Conservation (phyloP, 2,888 invertebrate species). For the Caradrina kadenii region DNA sequence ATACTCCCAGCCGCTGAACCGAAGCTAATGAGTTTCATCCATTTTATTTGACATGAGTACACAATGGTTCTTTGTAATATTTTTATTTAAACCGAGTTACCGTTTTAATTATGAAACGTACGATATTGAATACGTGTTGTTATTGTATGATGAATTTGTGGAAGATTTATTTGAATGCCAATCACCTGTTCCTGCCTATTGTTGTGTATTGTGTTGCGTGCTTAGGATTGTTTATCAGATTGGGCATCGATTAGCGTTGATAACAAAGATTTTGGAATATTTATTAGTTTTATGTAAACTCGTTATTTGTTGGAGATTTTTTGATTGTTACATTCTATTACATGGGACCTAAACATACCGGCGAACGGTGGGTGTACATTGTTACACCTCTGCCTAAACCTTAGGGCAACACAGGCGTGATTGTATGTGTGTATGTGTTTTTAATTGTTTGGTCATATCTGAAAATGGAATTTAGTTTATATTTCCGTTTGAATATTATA, state of each 20-base stretch:
- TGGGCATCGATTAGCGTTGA: not conserved
- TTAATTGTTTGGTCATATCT: too few species aligned
- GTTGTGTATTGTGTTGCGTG: constrained; percentile 33
- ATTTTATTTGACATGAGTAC: constrained; percentile 57
- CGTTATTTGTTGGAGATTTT: not conserved
- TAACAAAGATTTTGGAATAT: not conserved
- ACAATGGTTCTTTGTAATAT: constrained; percentile 43
- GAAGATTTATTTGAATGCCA: constrained; percentile 39
- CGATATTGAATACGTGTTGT: constrained; percentile 44
- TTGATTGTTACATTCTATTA: too few species aligned
- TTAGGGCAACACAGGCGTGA: too few species aligned
- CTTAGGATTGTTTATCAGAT: constrained; percentile 17
- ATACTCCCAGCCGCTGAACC: constrained; percentile 29
- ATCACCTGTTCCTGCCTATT: constrained; percentile 11
- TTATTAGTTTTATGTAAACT: constrained; percentile 1
- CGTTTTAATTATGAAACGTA: constrained; percentile 60
- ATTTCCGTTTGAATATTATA: too few species aligned
- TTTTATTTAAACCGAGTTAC: constrained; percentile 47
- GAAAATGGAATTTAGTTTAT: too few species aligned
- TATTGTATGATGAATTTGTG: constrained; percentile 37
- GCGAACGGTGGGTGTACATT: too few species aligned
- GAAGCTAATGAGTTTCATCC: constrained; percentile 42
- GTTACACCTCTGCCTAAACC: too few species aligned
- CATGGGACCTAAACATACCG: too few species aligned
- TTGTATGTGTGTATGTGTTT: too few species aligned